Conservation (phyloP, 2,888 invertebrate genomes). For the Andrena bucephala region DNA sequence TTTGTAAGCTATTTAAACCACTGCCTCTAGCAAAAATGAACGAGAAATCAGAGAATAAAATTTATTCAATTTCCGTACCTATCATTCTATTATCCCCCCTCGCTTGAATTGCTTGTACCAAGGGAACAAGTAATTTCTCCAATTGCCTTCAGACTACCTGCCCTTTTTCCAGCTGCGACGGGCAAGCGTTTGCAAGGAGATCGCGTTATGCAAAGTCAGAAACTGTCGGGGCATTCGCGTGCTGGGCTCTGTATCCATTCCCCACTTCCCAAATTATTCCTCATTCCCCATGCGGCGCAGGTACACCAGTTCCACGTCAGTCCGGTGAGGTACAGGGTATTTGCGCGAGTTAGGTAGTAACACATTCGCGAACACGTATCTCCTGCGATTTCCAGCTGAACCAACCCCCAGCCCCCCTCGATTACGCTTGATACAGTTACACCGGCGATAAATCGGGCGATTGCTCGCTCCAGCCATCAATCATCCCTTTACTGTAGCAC, state of each 20-base stretch:
- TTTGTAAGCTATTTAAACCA: no score
- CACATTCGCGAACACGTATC: constrained; percentile 19
- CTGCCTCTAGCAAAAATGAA: no score
- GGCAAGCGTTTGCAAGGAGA: neutral
- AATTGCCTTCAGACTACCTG: neutral
- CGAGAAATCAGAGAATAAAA: no score
- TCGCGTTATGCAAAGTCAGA: neutral
- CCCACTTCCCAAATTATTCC: constrained; percentile 27
- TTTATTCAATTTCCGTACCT: no score
- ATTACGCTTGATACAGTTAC: constrained; percentile 27
- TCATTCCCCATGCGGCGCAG: neutral
- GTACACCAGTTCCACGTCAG: neutral
- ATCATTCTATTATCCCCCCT: no score
- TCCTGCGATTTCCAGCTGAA: constrained; percentile 18
- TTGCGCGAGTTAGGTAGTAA: neutral
- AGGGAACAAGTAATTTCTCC: no score
- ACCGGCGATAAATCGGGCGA: constrained; percentile 27
- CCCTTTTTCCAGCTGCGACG: neutral
- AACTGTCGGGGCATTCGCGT: neutral
- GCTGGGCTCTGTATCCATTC: constrained; percentile 8
- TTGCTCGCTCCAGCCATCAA: neutral
- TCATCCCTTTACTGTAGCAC: neutral
- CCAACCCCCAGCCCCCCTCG: neutral
- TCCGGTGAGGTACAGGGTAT: constrained; percentile 11
- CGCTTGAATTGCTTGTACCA: no score